Conservation (phyloP, 2,113 vertebrate species). For the Pao palembangensis region DNA sequence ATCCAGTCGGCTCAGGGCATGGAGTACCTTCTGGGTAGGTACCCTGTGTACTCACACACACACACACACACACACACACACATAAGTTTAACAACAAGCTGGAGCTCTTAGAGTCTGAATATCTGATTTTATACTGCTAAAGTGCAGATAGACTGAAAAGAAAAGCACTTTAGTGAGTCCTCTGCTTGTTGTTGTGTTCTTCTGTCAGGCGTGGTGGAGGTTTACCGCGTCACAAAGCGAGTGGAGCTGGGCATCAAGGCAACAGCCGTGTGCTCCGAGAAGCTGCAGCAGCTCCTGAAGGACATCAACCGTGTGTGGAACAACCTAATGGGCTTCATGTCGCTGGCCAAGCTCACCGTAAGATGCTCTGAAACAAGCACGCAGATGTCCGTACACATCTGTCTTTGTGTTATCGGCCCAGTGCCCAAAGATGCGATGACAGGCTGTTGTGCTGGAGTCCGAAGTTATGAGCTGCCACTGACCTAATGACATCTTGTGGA, state of each 20-base stretch:
- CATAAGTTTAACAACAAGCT: neutral
- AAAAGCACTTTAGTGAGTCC: neutral
- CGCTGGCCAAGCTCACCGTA: slow-evolving; percentile 89
- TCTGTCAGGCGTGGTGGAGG: slow-evolving; percentile 90
- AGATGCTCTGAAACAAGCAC: slow-evolving; percentile 44
- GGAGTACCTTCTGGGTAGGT: slow-evolving; percentile 96
- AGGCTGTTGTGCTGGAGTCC: neutral
- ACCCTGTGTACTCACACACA: neutral
- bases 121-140: slow-evolving; percentile 23
- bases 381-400: neutral
- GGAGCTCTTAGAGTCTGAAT: neutral
- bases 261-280: slow-evolving; percentile 93
- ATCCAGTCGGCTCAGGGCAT: slow-evolving; percentile 98
- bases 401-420: neutral
- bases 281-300: slow-evolving; percentile 91
- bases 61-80: slow-evolving; percentile 6
- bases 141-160: slow-evolving; percentile 10
- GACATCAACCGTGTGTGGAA: slow-evolving; percentile 97
- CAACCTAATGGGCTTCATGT: slow-evolving; percentile 98
- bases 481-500: slow-evolving; percentile 25
- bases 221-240: slow-evolving; percentile 90
- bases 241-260: slow-evolving; percentile 97
- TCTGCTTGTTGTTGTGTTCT: neutral
- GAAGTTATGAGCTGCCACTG: slow-evolving; percentile 15
- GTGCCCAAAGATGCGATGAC: neutral